phyloP scores from a whole-genome alignment of 2,797 vertebrate genomes.

The Melanotaenia maccullochi region DNA sequence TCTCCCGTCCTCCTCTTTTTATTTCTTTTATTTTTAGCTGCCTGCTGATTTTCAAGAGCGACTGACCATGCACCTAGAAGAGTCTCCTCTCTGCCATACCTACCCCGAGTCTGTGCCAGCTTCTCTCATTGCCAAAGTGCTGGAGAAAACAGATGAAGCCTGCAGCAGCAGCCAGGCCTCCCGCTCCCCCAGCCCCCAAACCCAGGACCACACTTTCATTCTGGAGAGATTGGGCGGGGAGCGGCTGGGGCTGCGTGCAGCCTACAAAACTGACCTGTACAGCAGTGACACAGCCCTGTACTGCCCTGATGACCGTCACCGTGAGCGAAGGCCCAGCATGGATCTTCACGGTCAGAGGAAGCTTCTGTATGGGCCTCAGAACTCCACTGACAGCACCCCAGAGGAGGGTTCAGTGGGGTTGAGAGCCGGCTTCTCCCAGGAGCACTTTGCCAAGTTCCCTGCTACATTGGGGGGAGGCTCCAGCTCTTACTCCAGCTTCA shows the following conservation, averaged over 20 bases:
- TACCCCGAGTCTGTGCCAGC: constrained; percentile 90
- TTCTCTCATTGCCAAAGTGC: constrained; percentile 90
- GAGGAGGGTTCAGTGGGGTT: constrained; percentile 88
- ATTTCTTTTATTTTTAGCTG: constrained; percentile 79
- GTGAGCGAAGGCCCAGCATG: constrained; percentile 89
- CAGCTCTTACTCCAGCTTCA: constrained; percentile 98
- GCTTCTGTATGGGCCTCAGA: constrained; percentile 88
- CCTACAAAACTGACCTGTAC: constrained; percentile 92
- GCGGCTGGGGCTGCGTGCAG: constrained; percentile 83
- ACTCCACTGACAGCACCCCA: constrained; percentile 92
- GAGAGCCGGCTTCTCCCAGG: constrained; percentile 88
- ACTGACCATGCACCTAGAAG: constrained; percentile 91
- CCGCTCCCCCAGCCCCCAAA: constrained; percentile 87
- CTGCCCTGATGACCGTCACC: constrained; percentile 90
- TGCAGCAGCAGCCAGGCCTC: constrained; percentile 88
- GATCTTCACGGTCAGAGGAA: constrained; percentile 87
- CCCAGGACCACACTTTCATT: constrained; percentile 86
- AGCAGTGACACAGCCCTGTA: constrained; percentile 96
- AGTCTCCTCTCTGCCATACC: constrained; percentile 87
- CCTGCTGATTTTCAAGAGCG: constrained; percentile 94
- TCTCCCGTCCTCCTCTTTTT: constrained; percentile 22
- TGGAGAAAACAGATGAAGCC: constrained; percentile 92
- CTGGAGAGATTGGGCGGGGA: constrained; percentile 81
- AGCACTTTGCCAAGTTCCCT: constrained; percentile 90
- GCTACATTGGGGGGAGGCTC: constrained; percentile 89